These are phyloP conservation scores for Battus philenor DNA, from an alignment of 1,140 invertebrate species.

Conservation along the genomic window DNA sequence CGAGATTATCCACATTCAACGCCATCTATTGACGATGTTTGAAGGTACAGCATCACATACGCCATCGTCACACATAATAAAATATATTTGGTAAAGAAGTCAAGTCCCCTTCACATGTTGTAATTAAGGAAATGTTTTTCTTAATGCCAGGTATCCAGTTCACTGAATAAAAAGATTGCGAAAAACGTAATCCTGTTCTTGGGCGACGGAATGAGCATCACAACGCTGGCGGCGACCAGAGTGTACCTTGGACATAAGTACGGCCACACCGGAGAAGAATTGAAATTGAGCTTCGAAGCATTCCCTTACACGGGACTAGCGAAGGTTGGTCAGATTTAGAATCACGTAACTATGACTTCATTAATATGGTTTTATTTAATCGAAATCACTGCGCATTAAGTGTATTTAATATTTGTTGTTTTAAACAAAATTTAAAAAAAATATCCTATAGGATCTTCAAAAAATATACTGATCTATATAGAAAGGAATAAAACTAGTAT, in stretches of 20 bases:
- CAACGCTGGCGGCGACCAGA: conserved; percentile 83
- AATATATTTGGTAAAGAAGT: background rate
- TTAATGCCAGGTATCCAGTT: conserved; percentile 46
- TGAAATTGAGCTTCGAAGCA: conserved; percentile 83
- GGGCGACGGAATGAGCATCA: conserved; percentile 88
- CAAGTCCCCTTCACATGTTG: background rate
- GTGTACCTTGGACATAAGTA: conserved; percentile 81
- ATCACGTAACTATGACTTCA: too few species aligned
- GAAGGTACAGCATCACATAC: background rate
- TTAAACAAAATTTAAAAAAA: too few species aligned
- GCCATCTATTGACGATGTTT: background rate
- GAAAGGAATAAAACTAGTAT: too few species aligned
- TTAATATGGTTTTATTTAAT: too few species aligned
- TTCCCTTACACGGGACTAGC: conserved; percentile 85
- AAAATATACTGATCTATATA: too few species aligned
- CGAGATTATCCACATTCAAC: too few species aligned
- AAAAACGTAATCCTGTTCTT: conserved; percentile 87
- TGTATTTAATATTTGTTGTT: too few species aligned
- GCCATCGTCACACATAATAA: background rate
- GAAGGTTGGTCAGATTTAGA: conserved; percentile 81
- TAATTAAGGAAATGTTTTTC: background rate
- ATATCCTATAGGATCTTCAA: too few species aligned
- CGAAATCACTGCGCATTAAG: too few species aligned
- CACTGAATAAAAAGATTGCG: conserved; percentile 73
- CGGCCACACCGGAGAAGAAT: conserved; percentile 80